These are phyloP conservation scores for Tragelaphus buxtoni DNA, from an alignment of 2,113 vertebrate species.

Conservation along the genomic window DNA sequence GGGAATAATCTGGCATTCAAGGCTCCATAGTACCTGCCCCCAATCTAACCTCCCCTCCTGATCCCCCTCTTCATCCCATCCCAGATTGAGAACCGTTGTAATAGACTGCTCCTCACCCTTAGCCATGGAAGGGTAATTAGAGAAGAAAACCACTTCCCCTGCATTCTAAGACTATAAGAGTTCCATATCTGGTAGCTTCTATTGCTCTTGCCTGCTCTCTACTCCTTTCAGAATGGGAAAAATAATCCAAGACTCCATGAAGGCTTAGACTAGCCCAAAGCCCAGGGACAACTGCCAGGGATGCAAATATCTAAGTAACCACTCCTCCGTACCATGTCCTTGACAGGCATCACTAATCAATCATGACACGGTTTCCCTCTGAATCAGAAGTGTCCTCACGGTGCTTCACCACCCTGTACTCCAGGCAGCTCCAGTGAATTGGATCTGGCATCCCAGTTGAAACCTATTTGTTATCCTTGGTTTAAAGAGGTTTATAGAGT, in stretches of 20 bases:
- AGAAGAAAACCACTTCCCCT: not conserved
- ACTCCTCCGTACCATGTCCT: not conserved
- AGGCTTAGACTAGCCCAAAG: not conserved
- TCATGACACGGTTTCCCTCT: not conserved
- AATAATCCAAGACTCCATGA: not conserved
- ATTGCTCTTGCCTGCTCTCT: not conserved
- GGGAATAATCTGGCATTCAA: not conserved
- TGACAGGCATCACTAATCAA: not conserved
- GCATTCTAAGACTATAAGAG: not conserved
- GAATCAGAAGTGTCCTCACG: not conserved
- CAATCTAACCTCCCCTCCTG: not conserved
- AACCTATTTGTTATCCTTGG: not conserved
- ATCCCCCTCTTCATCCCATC: not conserved
- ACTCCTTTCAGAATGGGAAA: not conserved
- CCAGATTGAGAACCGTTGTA: not conserved
- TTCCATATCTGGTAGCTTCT: not conserved
- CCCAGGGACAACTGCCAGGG: not conserved
- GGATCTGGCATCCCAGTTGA: not conserved
- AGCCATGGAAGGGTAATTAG: not conserved
- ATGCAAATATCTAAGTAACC: not conserved
- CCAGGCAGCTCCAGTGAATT: not conserved
- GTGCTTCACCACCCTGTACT: not conserved
- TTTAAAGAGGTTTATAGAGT: not conserved
- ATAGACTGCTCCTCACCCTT: accelerated
- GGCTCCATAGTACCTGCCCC: not conserved